phyloP scores from a whole-genome alignment of 2,888 invertebrate species.

The Scrobipalpa costella region DNA sequence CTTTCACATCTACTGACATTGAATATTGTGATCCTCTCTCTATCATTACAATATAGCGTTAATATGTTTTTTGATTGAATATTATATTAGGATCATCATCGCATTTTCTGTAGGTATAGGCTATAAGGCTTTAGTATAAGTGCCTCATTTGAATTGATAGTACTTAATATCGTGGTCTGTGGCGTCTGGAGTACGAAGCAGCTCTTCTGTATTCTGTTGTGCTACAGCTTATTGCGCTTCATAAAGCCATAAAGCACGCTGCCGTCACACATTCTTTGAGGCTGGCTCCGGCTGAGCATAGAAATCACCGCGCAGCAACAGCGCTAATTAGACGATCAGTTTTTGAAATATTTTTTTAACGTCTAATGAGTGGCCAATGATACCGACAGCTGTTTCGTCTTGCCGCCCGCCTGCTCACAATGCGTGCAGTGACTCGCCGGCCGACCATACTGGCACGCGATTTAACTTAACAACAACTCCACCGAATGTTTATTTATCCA shows the following conservation, averaged over 20 bases:
- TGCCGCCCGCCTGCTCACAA: constrained; percentile 58
- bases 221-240: constrained; percentile 53
- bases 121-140: constrained; percentile 52
- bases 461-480: no score
- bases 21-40: no score
- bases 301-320: constrained; percentile 53
- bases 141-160: constrained; percentile 67
- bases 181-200: constrained; percentile 44
- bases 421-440: constrained; percentile 51
- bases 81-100: neutral
- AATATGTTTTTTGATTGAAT: neutral
- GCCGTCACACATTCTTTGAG: constrained; percentile 55
- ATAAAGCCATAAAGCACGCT: constrained; percentile 54
- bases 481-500: constrained; percentile 15
- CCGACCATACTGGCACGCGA: constrained; percentile 47
- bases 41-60: no score
- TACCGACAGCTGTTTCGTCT: constrained; percentile 56
- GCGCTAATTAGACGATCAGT: constrained; percentile 55
- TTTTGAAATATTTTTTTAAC: constrained; percentile 55
- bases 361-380: constrained; percentile 55
- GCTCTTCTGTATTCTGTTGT: constrained; percentile 44
- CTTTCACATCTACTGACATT: no score
- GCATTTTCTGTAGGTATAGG: no score
- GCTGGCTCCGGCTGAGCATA: constrained; percentile 36
- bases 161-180: constrained; percentile 59